Percentiles rank a stretch among this genome's conserved stretches.
phyloP scores from a whole-genome alignment of 1,140 invertebrate species.

The Aphis gossypii region DNA sequence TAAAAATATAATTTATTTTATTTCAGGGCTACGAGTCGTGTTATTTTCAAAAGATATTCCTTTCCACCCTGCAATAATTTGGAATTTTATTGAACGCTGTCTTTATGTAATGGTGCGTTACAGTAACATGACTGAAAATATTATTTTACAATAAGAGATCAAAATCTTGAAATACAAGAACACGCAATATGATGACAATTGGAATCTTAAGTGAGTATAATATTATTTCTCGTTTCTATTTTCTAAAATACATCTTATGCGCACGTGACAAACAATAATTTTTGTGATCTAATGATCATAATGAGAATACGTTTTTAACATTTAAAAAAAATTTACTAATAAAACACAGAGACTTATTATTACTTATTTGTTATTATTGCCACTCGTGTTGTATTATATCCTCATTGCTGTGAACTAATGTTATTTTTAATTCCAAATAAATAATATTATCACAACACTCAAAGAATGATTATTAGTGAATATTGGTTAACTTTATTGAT shows the following conservation, averaged over 20 bases:
- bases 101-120: background rate
- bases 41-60: slow-evolving; percentile 3
- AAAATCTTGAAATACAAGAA: background rate
- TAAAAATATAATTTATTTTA: slow-evolving; percentile 20
- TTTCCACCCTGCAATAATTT: background rate
- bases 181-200: slow-evolving; percentile 43
- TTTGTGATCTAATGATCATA: background rate
- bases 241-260: background rate
- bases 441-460: background rate
- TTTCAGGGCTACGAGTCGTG: slow-evolving; percentile 18
- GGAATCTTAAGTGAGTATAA: slow-evolving; percentile 44
- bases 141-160: slow-evolving; percentile 39
- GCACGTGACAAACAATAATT: slow-evolving; percentile 49
- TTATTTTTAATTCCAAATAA: background rate
- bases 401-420: background rate
- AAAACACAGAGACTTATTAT: background rate
- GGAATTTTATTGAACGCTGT: background rate
- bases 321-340: background rate
- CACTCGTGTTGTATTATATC: background rate
- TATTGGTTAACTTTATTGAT: background rate
- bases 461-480: background rate
- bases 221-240: background rate
- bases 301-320: background rate
- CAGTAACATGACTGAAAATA: slow-evolving; percentile 42
- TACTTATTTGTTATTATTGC: background rate